A percentile compares a stretch with the other conserved stretches of the same genome.
These are phyloP conservation scores for Spodoptera littoralis DNA, from an alignment of 2,888 invertebrate genomes.

Conservation along the genomic window DNA sequence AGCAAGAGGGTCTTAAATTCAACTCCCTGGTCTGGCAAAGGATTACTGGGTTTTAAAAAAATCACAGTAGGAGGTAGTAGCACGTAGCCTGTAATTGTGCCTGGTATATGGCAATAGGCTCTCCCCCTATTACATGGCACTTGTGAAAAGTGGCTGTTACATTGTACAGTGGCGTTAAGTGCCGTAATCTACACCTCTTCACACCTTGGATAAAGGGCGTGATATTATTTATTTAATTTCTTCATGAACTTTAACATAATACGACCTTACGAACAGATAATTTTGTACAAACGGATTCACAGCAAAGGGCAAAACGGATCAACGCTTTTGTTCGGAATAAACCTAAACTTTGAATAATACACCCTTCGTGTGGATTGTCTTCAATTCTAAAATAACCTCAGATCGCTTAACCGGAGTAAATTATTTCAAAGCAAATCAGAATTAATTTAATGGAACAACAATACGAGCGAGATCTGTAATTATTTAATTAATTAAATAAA, in stretches of 20 bases:
- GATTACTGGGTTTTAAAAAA: no score
- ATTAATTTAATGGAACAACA: constrained; percentile 34
- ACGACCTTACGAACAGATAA: constrained; percentile 69
- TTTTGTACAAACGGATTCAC: constrained; percentile 68
- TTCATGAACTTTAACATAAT: constrained; percentile 75
- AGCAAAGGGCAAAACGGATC: constrained; percentile 70
- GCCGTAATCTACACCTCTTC: no score
- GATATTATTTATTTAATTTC: not conserved
- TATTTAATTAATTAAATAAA: constrained; percentile 21
- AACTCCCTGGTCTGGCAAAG: no score
- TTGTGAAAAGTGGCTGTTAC: no score
- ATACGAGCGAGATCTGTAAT: constrained; percentile 9
- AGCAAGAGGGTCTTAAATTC: no score
- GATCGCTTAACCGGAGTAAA: constrained; percentile 3
- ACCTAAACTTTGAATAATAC: constrained; percentile 56
- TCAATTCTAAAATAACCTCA: constrained; percentile 21
- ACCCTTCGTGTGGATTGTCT: constrained; percentile 27
- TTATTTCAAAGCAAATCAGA: constrained; percentile 30
- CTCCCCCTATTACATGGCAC: no score
- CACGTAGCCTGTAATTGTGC: no score
- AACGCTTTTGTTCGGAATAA: constrained; percentile 63
- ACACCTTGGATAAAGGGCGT: no score
- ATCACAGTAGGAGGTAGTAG: no score
- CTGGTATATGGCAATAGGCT: no score
- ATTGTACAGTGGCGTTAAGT: no score